Base-by-base conservation (phyloP, 2,113 vertebrate species). In the Labeo rohita region DNA sequence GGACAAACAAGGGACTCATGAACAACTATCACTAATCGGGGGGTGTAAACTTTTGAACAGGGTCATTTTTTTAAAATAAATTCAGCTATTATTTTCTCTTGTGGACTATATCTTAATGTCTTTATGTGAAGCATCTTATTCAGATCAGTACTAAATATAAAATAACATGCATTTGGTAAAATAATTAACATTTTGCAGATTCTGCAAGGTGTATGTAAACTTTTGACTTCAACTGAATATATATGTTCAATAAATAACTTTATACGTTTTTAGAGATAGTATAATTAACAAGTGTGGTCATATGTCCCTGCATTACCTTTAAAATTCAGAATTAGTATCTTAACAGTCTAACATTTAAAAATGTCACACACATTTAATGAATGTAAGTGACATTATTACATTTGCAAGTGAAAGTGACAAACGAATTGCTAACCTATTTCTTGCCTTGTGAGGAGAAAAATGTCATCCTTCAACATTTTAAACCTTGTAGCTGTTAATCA, bases 301-400 rank as follows among this genome's bases (percentile, higher is more conserved):
- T 61, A 18, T 23, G 4, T 65, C 59, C 23, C 23, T 8, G 2
- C 16, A 36, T 36, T 82, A 81, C 61, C 59, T 81, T 81, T 50
- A 21, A 68, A 3, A 49, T 50, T 63, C 76, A 28, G 12, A n/a
- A 59, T 36, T 34, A n/a, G 34, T 66, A 34, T 82, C 21, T 73
- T 45, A 84, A 73, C 49, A 56, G 82, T 70, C 47, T 82, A 82
- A 74, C 82, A 74, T 84, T 84, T 84, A 2, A 73, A 83, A 84
- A 84, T 84, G 68, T 84, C 82, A 84, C 34, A 59, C 9, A 59
- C 11, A 28, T 18, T n/a, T 18, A 84, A 73, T 72, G 50, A 83
- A 36, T 80, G 43, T 70, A 70, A 83, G 63, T 70, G 63, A 54
- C 63, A 70, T 66, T 66, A 83, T 52, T 36, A 36, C 8, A 36